phyloP scores from a whole-genome alignment of 2,113 vertebrate genomes.

The Melanotaenia duboulayi region DNA sequence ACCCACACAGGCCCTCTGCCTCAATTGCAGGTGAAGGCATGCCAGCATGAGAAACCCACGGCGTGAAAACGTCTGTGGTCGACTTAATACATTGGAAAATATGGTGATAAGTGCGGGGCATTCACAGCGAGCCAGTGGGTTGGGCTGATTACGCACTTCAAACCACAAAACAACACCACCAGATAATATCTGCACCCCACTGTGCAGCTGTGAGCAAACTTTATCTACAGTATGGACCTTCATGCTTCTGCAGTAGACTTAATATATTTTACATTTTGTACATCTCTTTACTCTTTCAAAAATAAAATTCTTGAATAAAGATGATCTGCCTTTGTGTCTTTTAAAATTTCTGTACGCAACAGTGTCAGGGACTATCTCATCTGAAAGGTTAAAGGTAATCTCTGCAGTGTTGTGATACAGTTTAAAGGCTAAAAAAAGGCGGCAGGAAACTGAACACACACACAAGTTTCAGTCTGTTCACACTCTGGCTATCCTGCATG shows the following conservation, averaged over 20 bases:
- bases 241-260: background rate
- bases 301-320: background rate
- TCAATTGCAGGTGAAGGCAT: constrained; percentile 62
- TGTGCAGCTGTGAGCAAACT: background rate
- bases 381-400: background rate
- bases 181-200: constrained; percentile 2
- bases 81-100: constrained; percentile 50
- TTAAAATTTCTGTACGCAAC: background rate
- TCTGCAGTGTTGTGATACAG: background rate
- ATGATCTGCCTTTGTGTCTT: background rate
- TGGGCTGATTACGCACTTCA: constrained; percentile 42
- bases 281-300: background rate
- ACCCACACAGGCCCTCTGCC: background rate
- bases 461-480: background rate
- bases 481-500: background rate
- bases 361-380: background rate
- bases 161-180: constrained; percentile 51
- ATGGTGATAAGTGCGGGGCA: constrained; percentile 59
- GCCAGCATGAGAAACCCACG: constrained; percentile 85
- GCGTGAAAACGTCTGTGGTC: constrained; percentile 62
- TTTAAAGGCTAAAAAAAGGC: background rate
- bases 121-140: constrained; percentile 48
- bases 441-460: background rate
- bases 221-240: too few relatives aligned
- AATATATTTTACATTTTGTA: background rate